Conservation (phyloP, 35 echinoderm and acorn worm species). For the Heliocidaris erythrogramma region DNA sequence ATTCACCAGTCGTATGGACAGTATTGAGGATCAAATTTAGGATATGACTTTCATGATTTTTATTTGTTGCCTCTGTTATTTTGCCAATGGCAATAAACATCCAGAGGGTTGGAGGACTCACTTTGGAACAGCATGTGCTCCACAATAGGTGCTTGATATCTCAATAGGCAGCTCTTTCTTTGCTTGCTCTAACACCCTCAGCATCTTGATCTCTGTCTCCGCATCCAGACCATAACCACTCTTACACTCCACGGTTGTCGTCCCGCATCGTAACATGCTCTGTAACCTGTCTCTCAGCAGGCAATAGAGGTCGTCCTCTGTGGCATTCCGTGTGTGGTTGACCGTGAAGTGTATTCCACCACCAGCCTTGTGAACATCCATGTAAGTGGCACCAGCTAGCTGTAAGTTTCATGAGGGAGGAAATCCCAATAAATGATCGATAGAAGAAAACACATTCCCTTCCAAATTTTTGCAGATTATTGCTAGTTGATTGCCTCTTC, state of each 20-base stretch:
- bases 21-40: too few relatives aligned
- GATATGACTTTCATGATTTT: too few relatives aligned
- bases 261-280: constrained; percentile 83
- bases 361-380: constrained; percentile 95
- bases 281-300: constrained; percentile 66
- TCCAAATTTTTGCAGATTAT: too few relatives aligned
- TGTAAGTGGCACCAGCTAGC: constrained; percentile 94
- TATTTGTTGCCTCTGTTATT: too few relatives aligned
- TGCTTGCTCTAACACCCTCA: constrained; percentile 73
- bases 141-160: constrained; percentile 94
- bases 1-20: too few relatives aligned
- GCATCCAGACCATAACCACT: constrained; percentile 93
- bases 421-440: background rate
- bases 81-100: too few relatives aligned
- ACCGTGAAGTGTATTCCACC: constrained; percentile 96
- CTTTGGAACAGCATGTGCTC: constrained; percentile 94
- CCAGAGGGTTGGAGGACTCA: constrained; percentile 38
- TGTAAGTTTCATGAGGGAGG: background rate
- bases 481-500: too few relatives aligned
- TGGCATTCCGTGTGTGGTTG: constrained; percentile 74
- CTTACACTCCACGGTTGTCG: constrained; percentile 94
- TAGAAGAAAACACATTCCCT: too few relatives aligned
- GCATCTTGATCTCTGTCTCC: constrained; percentile 91
- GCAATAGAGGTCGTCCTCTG: constrained; percentile 76
- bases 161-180: constrained; percentile 90